These are phyloP conservation scores for Nannoperca obscura DNA, from an alignment of 2,797 vertebrate species.

Conservation along the genomic window DNA sequence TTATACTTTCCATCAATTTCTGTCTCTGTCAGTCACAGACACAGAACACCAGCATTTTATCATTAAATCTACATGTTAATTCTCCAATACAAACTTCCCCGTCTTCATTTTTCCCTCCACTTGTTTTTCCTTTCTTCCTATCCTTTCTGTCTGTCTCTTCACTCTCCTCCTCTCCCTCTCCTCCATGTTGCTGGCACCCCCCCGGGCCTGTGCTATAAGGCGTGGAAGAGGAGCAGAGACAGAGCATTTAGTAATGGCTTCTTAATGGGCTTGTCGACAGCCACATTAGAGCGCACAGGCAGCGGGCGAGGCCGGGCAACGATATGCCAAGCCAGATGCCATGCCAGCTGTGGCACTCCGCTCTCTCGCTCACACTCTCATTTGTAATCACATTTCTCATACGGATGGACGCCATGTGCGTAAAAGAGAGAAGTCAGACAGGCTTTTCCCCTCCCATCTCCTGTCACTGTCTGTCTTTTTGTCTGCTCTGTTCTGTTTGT, in stretches of 20 bases:
- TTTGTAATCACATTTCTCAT: constrained; percentile 89
- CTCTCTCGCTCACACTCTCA: constrained; percentile 80
- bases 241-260: constrained; percentile 87
- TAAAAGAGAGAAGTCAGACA: constrained; percentile 70
- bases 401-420: constrained; percentile 75
- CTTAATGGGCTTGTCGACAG: constrained; percentile 89
- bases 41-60: constrained; percentile 15
- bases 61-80: constrained; percentile 34
- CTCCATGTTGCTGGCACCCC: constrained; percentile 70
- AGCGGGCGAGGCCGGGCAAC: constrained; percentile 78
- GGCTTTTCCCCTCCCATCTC: constrained; percentile 54
- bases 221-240: constrained; percentile 82
- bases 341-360: constrained; percentile 82
- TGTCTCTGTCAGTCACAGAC: constrained; percentile 26
- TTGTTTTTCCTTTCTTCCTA: constrained; percentile 17
- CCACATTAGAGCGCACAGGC: constrained; percentile 84
- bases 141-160: constrained; percentile 13
- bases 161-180: constrained; percentile 36
- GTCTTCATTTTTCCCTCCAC: constrained; percentile 4
- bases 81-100: constrained; percentile 9
- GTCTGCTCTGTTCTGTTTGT: constrained; percentile 19
- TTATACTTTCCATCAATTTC: constrained; percentile 19
- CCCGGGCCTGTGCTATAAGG: constrained; percentile 78
- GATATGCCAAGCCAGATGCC: constrained; percentile 89
- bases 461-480: constrained; percentile 25